Evolutionary conservation across 2,888 invertebrate genomes (phyloP), one percentile per base, ranked within the genome.

Genomic region (Mycogona germanica): DNA sequence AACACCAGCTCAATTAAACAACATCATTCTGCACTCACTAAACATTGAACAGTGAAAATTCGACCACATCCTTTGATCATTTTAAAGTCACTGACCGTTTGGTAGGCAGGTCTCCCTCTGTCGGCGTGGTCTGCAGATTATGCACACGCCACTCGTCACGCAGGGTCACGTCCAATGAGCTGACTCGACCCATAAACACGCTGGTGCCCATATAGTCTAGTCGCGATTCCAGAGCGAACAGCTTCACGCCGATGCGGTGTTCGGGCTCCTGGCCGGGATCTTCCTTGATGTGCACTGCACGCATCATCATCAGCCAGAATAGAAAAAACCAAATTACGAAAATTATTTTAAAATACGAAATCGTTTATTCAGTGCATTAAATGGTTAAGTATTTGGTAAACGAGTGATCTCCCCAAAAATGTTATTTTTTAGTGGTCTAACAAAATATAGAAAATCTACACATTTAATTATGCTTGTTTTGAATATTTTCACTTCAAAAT

Each of bases 201-300:
- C 88, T 83, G n/a, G 93, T 87, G 58, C 95, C 95, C 97, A 97
- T 97, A 75, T 97, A 97, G 74, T 97, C 97, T 55, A 97, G 75
- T 21, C 95, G 78, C 62, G 91, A 76, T 72, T 96, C 93, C 48
- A 93, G 71, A 14, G 91, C 91, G 64, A 82, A 80, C 59, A 93
- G 75, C 63, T 83, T 80, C 58, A 89, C 70, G 45, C 87, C 85
- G 53, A 87, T 77, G 49, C 82, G 84, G 70, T 93, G 93, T 63
- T 87, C 85, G 0, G 93, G 93, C 70, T 87, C 87, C 62, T 82
- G 79, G 51, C 87, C 87, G 0, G 88, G 84, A 68, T 92, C 92
- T 71, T 93, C 93, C 60, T 82, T 79, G 57, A 92, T 86, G 66
- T 87, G 84, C 64, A 89, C 87, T 84, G 67, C 12, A 38, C 4